phyloP scores from a whole-genome alignment of 1,140 invertebrate genomes.

The Magallana angulata region DNA sequence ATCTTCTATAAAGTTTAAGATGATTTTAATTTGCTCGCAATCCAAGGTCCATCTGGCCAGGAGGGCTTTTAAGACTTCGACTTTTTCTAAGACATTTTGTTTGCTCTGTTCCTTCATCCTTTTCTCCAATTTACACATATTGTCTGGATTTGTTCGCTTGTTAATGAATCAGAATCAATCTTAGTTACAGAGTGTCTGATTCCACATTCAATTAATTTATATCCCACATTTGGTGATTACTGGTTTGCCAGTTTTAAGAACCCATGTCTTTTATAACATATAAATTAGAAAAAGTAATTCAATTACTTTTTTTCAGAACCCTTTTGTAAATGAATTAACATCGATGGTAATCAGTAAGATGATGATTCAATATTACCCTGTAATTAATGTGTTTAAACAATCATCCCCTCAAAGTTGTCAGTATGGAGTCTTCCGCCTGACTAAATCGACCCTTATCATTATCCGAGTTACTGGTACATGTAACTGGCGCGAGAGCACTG shows the following conservation, averaged over 20 bases:
- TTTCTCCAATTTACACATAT: background rate
- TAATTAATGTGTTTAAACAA: background rate
- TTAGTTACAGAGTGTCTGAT: constrained; percentile 5
- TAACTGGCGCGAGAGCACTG: background rate
- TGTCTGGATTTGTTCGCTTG: background rate
- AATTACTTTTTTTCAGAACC: background rate
- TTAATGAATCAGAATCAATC: background rate
- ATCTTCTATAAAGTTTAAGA: background rate
- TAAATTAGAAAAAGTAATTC: too few relatives aligned
- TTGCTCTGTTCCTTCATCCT: constrained; percentile 23
- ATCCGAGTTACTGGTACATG: background rate
- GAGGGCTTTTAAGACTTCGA: constrained; percentile 11
- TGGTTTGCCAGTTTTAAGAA: background rate
- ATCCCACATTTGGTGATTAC: background rate
- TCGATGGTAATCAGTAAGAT: background rate
- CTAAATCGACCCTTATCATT: background rate
- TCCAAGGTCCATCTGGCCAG: background rate
- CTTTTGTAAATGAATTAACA: constrained; percentile 6
- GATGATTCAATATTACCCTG: too few relatives aligned
- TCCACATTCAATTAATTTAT: background rate
- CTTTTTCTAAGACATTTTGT: background rate
- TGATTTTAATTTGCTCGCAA: background rate
- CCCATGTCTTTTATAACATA: background rate
- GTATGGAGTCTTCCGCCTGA: background rate
- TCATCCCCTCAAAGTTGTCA: background rate